Conservation (phyloP, 2,888 invertebrate genomes). For the Troilus luridus region DNA sequence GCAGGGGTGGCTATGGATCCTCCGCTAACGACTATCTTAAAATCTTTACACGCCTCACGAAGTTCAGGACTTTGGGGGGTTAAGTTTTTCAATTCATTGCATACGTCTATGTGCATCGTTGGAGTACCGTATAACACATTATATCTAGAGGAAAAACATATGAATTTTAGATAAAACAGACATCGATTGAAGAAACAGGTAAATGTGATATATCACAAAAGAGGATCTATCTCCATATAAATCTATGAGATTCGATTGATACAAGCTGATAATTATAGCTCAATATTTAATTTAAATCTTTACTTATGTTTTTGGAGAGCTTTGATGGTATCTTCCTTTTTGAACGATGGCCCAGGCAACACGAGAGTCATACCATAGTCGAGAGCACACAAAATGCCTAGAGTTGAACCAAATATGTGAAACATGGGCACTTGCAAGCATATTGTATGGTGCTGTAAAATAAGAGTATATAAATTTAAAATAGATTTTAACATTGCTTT, state of each 20-base stretch:
- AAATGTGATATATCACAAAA: too few species aligned
- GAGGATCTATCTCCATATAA: too few species aligned
- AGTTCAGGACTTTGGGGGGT: slow-evolving; percentile 58
- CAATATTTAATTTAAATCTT: not conserved
- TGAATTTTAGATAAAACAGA: not conserved
- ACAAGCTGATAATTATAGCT: not conserved
- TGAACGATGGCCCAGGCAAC: slow-evolving; percentile 75
- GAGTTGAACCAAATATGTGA: slow-evolving; percentile 84
- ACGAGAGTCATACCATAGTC: slow-evolving; percentile 76
- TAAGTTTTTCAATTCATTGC: slow-evolving; percentile 67
- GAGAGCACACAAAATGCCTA: slow-evolving; percentile 74
- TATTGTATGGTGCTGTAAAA: slow-evolving; percentile 66
- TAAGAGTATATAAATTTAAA: not conserved
- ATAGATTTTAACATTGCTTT: not conserved
- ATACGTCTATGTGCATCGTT: slow-evolving; percentile 89
- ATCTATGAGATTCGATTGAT: too few species aligned
- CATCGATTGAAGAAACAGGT: too few species aligned
- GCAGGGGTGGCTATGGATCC: slow-evolving; percentile 81
- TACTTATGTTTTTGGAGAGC: slow-evolving; percentile 79
- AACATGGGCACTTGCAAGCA: slow-evolving; percentile 82
- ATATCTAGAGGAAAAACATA: slow-evolving; percentile 72
- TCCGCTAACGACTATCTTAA: slow-evolving; percentile 77
- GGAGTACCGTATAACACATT: slow-evolving; percentile 83
- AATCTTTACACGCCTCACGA: slow-evolving; percentile 67
- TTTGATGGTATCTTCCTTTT: slow-evolving; percentile 75